Evolutionary conservation across 2,113 vertebrate genomes (phyloP), one percentile per base, ranked within the genome.

Genomic region (Hystrix cristata): DNA sequence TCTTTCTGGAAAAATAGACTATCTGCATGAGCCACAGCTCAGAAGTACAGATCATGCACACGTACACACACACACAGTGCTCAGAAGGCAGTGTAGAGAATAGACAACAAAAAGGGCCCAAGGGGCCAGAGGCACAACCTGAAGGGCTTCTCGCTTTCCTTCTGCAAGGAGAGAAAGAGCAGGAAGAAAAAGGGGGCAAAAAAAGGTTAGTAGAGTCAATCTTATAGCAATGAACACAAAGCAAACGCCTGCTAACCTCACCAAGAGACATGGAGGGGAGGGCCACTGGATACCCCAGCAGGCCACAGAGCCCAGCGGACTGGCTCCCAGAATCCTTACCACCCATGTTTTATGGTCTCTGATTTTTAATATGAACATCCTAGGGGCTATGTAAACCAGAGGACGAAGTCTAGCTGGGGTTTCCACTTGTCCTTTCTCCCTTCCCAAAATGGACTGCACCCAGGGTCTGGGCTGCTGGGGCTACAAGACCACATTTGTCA

Each of bases 61-160:
- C 51, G 21, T 23, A 25, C 4, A 34, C 31, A 38, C 19, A 71
- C 71, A 86, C 31, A 57, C 18, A 59, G 38, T 84, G 89, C 90
- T 95, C 18, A 60, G 84, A 83, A 23, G 67, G 72, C 51, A n/a
- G 69, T 62, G 85, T 95, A 91, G 62, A 96, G 43, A 98, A 95
- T 3, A 95, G 79, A 97, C 86, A 96, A 96, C 94, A 97, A 94
- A 96, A 95, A 82, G 87, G 91, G 85, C 96, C 98, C 93, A 98
- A 98, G 93, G 93, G 95, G 98, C 97, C 98, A 88, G 57, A 98
- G 59, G 98, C 98, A 98, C 99, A 99, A 99, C 99, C 99, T 99
- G 99, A 98, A 99, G 95, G 97, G 99, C 98, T 99, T 99, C 99
- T 99, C 97, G 99, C 98, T 99, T 98, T 98, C 96, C 98, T 98